Percentiles rank a stretch among this genome's conserved stretches.
Conservation (phyloP, 2,797 vertebrate species). For the Leptodactylus fallax region DNA sequence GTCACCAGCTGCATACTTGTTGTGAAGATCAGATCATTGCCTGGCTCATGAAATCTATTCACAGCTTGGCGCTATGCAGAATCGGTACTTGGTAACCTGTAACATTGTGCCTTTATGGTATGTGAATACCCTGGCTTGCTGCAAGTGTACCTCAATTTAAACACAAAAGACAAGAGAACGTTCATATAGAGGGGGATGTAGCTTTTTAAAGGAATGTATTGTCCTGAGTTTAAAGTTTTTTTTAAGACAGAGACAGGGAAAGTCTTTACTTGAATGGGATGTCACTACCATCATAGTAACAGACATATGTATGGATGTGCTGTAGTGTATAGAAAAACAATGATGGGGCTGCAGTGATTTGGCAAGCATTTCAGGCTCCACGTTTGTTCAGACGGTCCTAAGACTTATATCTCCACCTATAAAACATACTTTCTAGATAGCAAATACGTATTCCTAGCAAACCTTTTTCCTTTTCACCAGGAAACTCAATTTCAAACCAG, state of each 20-base stretch:
- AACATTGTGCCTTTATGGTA: not conserved
- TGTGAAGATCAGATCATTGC: slow-evolving; percentile 23
- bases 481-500: too few species aligned
- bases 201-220: not conserved
- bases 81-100: not conserved
- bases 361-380: too few species aligned
- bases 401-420: too few species aligned
- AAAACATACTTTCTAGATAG: too few species aligned
- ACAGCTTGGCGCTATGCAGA: slow-evolving; percentile 2
- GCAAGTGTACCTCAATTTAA: not conserved
- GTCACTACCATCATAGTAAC: too few species aligned
- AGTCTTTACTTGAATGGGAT: not conserved
- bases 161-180: not conserved
- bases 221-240: not conserved
- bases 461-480: too few species aligned
- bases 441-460: too few species aligned
- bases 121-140: not conserved
- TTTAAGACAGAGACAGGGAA: not conserved
- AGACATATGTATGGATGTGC: too few species aligned
- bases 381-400: too few species aligned
- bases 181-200: not conserved
- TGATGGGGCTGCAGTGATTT: too few species aligned
- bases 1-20: slow-evolving; percentile 50
- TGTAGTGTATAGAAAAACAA: too few species aligned
- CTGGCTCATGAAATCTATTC: slow-evolving; percentile 6